phyloP scores from a whole-genome alignment of 2,113 vertebrate species.

The Protobothrops flavoviridis region DNA sequence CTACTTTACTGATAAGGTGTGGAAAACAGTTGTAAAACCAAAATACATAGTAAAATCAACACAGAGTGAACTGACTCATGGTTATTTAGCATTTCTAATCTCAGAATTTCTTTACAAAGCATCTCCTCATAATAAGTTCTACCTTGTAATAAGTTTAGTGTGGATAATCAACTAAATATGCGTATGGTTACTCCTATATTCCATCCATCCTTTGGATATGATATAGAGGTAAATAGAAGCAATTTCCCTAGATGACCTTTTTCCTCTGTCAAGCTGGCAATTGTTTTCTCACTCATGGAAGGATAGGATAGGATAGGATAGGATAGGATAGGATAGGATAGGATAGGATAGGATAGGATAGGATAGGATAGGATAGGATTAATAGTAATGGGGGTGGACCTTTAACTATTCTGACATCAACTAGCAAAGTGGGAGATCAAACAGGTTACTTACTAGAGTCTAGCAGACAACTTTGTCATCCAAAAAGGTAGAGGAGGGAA shows the following conservation, averaged over 20 bases:
- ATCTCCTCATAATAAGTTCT: neutral
- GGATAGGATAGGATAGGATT: no score
- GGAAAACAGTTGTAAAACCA: neutral
- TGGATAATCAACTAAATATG: neutral
- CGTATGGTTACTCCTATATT: neutral
- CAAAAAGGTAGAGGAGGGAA: neutral
- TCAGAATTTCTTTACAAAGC: neutral
- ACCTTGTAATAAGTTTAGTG: neutral
- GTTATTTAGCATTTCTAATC: neutral
- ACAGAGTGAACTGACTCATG: neutral
- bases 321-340: no score
- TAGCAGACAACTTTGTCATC: neutral
- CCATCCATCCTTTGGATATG: neutral
- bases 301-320: neutral
- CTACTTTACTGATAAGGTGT: neutral
- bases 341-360: no score
- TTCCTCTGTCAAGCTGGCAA: neutral
- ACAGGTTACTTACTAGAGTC: neutral
- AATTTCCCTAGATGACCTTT: neutral
- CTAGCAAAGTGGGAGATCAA: neutral
- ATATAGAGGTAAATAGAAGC: neutral
- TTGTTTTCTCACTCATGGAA: neutral
- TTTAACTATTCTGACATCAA: neutral
- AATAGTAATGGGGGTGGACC: neutral
- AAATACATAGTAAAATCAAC: neutral